A percentile compares a stretch with the other conserved stretches of the same genome.
These are phyloP conservation scores for Pogonognathellus flavescens DNA, from an alignment of 1,140 invertebrate species.

Conservation along the genomic window DNA sequence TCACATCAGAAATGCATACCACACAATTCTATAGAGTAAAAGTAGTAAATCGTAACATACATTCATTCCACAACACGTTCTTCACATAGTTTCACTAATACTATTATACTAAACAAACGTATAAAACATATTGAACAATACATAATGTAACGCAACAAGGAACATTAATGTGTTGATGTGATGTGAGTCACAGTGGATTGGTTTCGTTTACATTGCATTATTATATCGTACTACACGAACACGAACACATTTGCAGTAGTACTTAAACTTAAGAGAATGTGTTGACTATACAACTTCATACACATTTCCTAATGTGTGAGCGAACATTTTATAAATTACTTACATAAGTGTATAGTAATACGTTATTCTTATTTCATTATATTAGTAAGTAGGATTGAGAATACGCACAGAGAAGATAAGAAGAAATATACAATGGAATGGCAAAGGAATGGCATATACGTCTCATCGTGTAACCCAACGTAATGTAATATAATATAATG, in stretches of 20 bases:
- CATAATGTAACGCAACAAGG: constrained; percentile 12
- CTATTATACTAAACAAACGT: neutral
- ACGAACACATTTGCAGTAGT: neutral
- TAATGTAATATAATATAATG: constrained; percentile 36
- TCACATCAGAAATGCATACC: constrained; percentile 27
- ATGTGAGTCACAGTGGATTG: constrained; percentile 5
- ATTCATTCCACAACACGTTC: neutral
- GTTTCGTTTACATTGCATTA: constrained; percentile 1
- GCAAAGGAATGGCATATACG: constrained; percentile 32
- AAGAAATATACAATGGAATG: neutral
- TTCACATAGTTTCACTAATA: neutral
- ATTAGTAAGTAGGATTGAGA: neutral
- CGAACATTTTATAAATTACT: no score
- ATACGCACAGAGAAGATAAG: neutral
- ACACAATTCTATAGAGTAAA: constrained; percentile 15
- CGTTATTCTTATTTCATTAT: no score
- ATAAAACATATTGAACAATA: neutral
- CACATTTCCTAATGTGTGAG: no score
- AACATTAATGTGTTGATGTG: constrained; percentile 41
- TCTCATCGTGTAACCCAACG: neutral
- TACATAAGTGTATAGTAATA: no score
- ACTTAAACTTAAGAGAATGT: neutral
- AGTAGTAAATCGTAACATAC: neutral
- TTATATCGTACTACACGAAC: no score
- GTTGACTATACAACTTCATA: no score